phyloP scores from a whole-genome alignment of 2,797 vertebrate species.

The Poecilia wingei region DNA sequence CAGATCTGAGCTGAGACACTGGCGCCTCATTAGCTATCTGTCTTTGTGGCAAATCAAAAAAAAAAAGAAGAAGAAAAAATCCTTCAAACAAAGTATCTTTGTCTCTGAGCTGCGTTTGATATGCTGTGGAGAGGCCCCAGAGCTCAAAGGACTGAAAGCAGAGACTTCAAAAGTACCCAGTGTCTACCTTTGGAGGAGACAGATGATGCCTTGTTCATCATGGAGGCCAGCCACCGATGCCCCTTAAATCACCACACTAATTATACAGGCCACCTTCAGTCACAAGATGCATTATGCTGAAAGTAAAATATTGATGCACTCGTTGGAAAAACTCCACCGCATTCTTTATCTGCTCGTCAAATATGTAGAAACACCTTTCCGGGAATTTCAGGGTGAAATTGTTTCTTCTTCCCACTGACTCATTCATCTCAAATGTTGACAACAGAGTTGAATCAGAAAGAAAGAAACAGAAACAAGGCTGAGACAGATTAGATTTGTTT shows the following conservation, averaged over 20 bases:
- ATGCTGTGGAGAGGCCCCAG: constrained; percentile 52
- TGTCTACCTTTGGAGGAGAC: constrained; percentile 63
- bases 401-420: constrained; percentile 31
- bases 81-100: constrained; percentile 65
- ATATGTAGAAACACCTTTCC: constrained; percentile 17
- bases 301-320: constrained; percentile 3
- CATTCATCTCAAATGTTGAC: constrained; percentile 10
- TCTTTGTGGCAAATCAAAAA: constrained; percentile 34
- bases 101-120: constrained; percentile 66
- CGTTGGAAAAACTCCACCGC: neutral
- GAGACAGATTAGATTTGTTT: constrained; percentile 15
- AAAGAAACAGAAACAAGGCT: neutral
- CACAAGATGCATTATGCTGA: constrained; percentile 2
- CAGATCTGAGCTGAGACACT: constrained; percentile 52
- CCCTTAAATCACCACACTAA: constrained; percentile 5
- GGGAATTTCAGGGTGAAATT: constrained; percentile 46
- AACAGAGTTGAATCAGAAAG: constrained; percentile 67
- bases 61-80: constrained; percentile 9
- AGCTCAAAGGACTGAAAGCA: constrained; percentile 59
- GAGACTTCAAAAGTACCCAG: constrained; percentile 67
- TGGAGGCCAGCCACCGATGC: constrained; percentile 8
- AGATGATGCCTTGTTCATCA: constrained; percentile 50
- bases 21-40: constrained; percentile 68
- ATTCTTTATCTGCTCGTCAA: constrained; percentile 16
- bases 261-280: neutral